These are phyloP conservation scores for Scaptomyza pallida DNA, from an alignment of 1,140 invertebrate genomes.

Conservation along the genomic window DNA sequence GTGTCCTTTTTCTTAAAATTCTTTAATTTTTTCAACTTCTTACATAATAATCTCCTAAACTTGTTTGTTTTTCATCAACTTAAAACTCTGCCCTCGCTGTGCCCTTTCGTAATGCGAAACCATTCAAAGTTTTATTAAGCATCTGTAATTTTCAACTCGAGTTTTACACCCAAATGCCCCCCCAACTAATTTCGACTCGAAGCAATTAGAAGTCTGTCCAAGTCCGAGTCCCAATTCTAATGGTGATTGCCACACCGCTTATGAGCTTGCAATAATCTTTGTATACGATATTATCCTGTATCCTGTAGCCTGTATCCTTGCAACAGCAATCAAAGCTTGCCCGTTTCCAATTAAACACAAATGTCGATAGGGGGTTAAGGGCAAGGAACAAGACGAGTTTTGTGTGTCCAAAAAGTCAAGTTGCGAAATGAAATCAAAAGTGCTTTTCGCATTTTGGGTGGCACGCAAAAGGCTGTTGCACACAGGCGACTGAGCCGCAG, in stretches of 20 bases:
- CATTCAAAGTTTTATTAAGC: slow-evolving; percentile 3
- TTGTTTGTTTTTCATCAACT: not conserved
- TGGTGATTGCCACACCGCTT: slow-evolving; percentile 79
- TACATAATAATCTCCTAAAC: no score
- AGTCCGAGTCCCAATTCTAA: slow-evolving; percentile 41
- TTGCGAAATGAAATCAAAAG: slow-evolving; percentile 46
- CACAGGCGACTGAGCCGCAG: slow-evolving; percentile 45
- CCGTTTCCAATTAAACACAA: slow-evolving; percentile 58
- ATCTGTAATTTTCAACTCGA: not conserved
- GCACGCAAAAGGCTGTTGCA: not conserved
- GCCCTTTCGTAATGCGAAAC: slow-evolving; percentile 9
- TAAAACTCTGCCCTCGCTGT: not conserved
- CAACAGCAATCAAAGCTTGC: slow-evolving; percentile 54
- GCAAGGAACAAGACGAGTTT: not conserved
- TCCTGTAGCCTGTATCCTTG: not conserved
- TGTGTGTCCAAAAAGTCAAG: slow-evolving; percentile 7
- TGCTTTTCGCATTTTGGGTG: not conserved
- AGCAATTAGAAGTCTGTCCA: slow-evolving; percentile 26
- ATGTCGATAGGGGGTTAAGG: not conserved
- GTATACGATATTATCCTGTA: not conserved
- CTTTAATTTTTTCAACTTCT: no score
- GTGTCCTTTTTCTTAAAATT: no score
- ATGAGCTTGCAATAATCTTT: slow-evolving; percentile 49
- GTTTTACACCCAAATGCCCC: not conserved
- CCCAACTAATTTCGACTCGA: not conserved